These are phyloP conservation scores for Zelostemma sp. DNA, from an alignment of 1,140 invertebrate species.

Conservation along the genomic window DNA sequence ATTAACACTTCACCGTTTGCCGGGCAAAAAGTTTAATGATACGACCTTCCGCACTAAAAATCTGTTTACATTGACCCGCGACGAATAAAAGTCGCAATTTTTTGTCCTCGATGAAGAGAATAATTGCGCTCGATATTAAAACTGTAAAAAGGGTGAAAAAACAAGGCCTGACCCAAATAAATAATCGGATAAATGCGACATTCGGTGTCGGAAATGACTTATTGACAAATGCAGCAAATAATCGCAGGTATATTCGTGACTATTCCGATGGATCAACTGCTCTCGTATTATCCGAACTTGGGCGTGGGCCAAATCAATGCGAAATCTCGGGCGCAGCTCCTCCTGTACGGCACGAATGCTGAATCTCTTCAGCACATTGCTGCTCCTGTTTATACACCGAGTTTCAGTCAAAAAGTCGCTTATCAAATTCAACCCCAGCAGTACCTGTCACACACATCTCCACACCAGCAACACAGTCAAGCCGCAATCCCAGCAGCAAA, in stretches of 20 bases:
- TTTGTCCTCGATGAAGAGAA: too few relatives aligned
- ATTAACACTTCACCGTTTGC: too few relatives aligned
- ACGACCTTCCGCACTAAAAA: too few relatives aligned
- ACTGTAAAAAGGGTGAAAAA: too few relatives aligned
- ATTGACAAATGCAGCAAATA: constrained; percentile 18
- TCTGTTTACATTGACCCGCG: too few relatives aligned
- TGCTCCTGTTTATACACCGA: constrained; percentile 53
- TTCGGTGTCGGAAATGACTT: neutral
- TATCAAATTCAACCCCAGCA: constrained; percentile 54
- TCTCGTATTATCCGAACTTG: constrained; percentile 56
- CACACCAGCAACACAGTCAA: constrained; percentile 47
- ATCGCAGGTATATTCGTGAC: constrained; percentile 54
- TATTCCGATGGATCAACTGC: constrained; percentile 56
- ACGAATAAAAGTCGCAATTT: too few relatives aligned
- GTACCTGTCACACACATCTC: constrained; percentile 47
- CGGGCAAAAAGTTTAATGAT: too few relatives aligned
- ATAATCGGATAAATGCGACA: too few relatives aligned
- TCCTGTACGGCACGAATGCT: constrained; percentile 39
- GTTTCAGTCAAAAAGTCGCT: constrained; percentile 51
- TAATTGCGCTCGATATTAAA: too few relatives aligned
- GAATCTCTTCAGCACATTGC: constrained; percentile 51
- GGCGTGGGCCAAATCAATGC: constrained; percentile 33
- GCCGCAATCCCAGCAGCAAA: constrained; percentile 43
- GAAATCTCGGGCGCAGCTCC: constrained; percentile 43
- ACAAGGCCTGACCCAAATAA: too few relatives aligned